phyloP scores from a whole-genome alignment of 2,113 vertebrate genomes.

The Ictidomys tridecemlineatus region DNA sequence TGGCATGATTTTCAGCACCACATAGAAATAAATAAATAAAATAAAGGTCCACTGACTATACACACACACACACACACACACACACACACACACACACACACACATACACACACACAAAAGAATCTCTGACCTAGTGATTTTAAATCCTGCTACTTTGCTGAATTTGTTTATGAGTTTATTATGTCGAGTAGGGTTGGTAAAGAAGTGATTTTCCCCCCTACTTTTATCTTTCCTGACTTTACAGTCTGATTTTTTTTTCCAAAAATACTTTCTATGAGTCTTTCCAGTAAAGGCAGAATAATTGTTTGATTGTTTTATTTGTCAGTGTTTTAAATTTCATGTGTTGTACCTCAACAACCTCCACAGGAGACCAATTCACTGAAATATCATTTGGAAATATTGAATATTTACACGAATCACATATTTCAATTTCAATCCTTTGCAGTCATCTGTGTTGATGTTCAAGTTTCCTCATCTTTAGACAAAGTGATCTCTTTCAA shows the following conservation, averaged over 20 bases:
- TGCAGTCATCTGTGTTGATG: background rate
- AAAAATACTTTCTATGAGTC: slow-evolving; percentile 2
- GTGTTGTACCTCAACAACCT: background rate
- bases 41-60: no score
- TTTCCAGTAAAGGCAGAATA: background rate
- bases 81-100: no score
- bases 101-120: no score
- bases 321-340: slow-evolving; percentile 1
- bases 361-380: background rate
- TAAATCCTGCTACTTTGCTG: no score
- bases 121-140: background rate
- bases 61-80: no score
- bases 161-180: background rate
- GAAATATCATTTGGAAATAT: background rate
- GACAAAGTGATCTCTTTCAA: slow-evolving; percentile 3
- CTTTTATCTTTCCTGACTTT: no score
- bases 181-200: background rate
- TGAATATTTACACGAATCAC: background rate
- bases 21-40: no score
- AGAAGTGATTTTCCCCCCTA: background rate
- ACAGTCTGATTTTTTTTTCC: background rate
- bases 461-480: background rate
- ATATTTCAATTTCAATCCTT: background rate
- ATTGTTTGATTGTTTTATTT: slow-evolving; percentile 11
- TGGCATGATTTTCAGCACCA: no score